Evolutionary conservation across 2,888 invertebrate species (phyloP).

Genomic region (Polydrusus cervinus): DNA sequence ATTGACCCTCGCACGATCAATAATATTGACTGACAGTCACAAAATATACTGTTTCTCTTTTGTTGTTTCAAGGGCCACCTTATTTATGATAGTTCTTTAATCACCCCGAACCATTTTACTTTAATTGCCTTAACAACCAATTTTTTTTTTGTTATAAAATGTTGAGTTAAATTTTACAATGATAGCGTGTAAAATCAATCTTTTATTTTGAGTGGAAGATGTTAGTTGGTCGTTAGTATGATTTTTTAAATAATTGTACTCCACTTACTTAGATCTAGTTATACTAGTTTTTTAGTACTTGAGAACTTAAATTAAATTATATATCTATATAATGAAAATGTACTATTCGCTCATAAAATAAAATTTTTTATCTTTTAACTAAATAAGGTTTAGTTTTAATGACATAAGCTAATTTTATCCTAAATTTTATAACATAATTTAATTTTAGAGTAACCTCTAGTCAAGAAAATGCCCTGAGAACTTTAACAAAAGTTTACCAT

Average conservation of each 20-base stretch:
- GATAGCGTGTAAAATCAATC: background rate
- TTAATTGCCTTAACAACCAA: too few species aligned
- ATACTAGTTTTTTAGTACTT: constrained; percentile 26
- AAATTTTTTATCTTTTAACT: constrained; percentile 7
- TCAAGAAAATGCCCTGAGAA: constrained; percentile 39
- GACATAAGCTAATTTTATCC: constrained; percentile 36
- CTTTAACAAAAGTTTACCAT: constrained; percentile 28
- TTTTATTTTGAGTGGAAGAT: background rate
- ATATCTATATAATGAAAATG: background rate
- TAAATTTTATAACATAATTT: constrained; percentile 39
- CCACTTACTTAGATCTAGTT: background rate
- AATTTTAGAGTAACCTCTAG: constrained; percentile 43
- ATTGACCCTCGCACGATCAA: too few species aligned
- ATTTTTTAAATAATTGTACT: constrained; percentile 11
- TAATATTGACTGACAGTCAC: too few species aligned
- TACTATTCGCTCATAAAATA: background rate
- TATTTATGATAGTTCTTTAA: too few species aligned
- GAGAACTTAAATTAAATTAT: constrained; percentile 1
- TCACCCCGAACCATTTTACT: too few species aligned
- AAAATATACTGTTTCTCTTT: too few species aligned
- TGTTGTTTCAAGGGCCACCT: too few species aligned
- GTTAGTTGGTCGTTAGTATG: background rate
- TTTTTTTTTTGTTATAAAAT: too few species aligned
- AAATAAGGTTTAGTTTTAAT: constrained; percentile 8
- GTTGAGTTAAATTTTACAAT: background rate